Evolutionary conservation across 1,140 invertebrate species (phyloP).

Genomic region (Ips nitidus): DNA sequence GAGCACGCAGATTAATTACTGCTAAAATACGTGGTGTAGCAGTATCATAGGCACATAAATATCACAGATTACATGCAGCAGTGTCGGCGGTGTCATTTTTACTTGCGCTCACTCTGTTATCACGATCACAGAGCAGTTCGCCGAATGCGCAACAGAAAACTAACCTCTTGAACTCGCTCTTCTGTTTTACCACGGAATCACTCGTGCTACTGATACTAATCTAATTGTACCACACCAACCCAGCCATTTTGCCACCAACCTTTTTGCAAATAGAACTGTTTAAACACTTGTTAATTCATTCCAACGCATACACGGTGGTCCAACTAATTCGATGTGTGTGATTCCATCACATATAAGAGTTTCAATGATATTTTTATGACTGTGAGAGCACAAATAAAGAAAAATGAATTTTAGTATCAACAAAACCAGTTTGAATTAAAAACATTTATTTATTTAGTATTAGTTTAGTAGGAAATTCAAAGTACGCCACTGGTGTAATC

Average conservation of each 20-base stretch:
- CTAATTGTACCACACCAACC: slow-evolving; percentile 19
- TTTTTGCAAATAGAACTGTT: slow-evolving; percentile 17
- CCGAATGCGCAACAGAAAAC: slow-evolving; percentile 21
- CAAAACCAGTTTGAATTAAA: no score
- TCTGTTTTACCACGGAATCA: slow-evolving; percentile 18
- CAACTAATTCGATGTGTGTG: not conserved
- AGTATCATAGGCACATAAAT: slow-evolving; percentile 22
- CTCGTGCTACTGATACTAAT: slow-evolving; percentile 25
- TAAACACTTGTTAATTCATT: not conserved
- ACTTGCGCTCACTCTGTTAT: slow-evolving; percentile 12
- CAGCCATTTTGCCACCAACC: not conserved
- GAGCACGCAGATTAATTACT: slow-evolving; percentile 27
- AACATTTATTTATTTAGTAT: no score
- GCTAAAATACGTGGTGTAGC: slow-evolving; percentile 18
- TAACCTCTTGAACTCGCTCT: slow-evolving; percentile 21
- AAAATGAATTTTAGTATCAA: no score
- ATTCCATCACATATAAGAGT: no score
- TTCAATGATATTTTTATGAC: no score
- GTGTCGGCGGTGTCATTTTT: slow-evolving; percentile 25
- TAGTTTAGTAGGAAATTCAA: no score
- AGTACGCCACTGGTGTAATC: no score
- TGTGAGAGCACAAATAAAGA: no score
- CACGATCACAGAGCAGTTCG: slow-evolving; percentile 23
- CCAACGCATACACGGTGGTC: not conserved
- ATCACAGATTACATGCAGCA: slow-evolving; percentile 23